Conservation (phyloP, 2,888 invertebrate genomes). For the Napeogenes sylphis region DNA sequence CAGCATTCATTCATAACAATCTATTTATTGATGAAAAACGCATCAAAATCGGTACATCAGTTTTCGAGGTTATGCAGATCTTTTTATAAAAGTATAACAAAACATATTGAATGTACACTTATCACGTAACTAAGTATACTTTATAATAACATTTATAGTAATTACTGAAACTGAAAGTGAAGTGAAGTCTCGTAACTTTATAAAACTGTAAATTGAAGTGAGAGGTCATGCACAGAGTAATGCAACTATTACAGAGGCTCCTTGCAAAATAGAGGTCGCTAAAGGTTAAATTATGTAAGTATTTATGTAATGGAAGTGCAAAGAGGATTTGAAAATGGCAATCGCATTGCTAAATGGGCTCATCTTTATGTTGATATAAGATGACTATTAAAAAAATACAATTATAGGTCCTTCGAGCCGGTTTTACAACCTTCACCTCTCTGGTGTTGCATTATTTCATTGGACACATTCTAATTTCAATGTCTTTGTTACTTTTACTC, state of each 20-base stretch:
- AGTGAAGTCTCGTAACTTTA: slow-evolving; percentile 23
- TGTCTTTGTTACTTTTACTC: slow-evolving; percentile 6
- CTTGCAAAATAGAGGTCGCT: slow-evolving; percentile 31
- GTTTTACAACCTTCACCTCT: slow-evolving; percentile 7
- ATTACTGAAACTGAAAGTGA: slow-evolving; percentile 20
- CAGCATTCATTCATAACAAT: no score
- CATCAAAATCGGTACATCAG: no score
- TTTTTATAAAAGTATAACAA: no score
- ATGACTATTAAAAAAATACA: background rate
- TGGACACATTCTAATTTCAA: slow-evolving; percentile 29
- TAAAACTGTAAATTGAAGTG: slow-evolving; percentile 29
- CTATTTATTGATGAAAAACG: no score
- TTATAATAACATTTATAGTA: background rate
- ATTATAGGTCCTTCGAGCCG: background rate
- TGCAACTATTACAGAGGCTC: slow-evolving; percentile 33
- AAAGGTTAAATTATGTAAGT: slow-evolving; percentile 38
- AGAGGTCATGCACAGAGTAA: slow-evolving; percentile 34
- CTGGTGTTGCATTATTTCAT: slow-evolving; percentile 22
- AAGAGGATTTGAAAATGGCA: slow-evolving; percentile 26
- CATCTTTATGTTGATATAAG: background rate
- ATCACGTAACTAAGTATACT: no score
- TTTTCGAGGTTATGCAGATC: no score
- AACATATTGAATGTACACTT: no score
- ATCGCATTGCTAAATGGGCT: slow-evolving; percentile 12
- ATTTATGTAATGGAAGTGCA: slow-evolving; percentile 25